phyloP scores from a whole-genome alignment of 2,113 vertebrate species.

The Arothron firmamentum region DNA sequence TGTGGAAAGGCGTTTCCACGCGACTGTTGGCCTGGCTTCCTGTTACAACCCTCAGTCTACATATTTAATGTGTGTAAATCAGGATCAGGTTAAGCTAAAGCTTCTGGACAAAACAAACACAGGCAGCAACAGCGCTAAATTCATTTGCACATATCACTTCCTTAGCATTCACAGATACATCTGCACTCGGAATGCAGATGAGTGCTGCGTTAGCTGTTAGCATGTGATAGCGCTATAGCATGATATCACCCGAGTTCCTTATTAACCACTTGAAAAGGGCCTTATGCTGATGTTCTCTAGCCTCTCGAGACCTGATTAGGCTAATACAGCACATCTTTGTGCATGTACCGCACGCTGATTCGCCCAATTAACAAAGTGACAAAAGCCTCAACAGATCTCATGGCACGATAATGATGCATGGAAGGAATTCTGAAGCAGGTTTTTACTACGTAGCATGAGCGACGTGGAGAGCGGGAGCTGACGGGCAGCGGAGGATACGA shows the following conservation, averaged over 20 bases:
- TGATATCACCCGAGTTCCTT: constrained; percentile 55
- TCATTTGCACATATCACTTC: constrained; percentile 38
- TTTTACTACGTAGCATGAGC: constrained; percentile 16
- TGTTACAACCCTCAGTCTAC: constrained; percentile 28
- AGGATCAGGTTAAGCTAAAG: constrained; percentile 20
- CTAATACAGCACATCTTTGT: constrained; percentile 66
- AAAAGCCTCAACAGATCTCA: constrained; percentile 56
- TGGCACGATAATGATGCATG: constrained; percentile 51
- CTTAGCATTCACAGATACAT: constrained; percentile 38
- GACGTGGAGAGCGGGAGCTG: not conserved
- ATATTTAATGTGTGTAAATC: constrained; percentile 38
- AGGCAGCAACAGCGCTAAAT: constrained; percentile 28
- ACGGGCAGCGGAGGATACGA: not conserved
- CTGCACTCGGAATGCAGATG: constrained; percentile 32
- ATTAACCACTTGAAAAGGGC: constrained; percentile 61
- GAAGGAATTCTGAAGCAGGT: constrained; percentile 28
- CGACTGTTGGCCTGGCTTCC: constrained; percentile 27
- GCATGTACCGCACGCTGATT: constrained; percentile 63
- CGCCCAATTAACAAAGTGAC: constrained; percentile 66
- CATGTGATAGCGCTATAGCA: constrained; percentile 34
- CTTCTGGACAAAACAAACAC: constrained; percentile 18
- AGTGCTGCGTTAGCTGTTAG: too few species aligned
- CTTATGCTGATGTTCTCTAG: constrained; percentile 41
- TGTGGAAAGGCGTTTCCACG: not conserved
- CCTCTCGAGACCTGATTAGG: constrained; percentile 66